Base-by-base conservation (phyloP, 2,888 invertebrate species). In the Hermodice carunculata region DNA sequence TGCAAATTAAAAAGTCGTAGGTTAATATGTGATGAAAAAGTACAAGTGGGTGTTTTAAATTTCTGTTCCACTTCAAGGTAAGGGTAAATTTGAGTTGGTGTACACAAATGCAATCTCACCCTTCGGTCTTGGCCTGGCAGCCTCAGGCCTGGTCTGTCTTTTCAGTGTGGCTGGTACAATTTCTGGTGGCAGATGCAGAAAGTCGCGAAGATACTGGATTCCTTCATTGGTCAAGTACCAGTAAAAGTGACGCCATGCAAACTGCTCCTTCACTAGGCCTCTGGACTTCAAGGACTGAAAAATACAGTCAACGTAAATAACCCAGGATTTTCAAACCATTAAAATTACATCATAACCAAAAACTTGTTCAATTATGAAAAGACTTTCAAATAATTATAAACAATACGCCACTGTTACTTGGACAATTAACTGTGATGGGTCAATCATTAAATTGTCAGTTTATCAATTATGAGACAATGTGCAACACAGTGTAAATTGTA, bases 161-260 rank as follows among this genome's bases (percentile, higher is more conserved):
- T 97, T 98, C 74, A 99, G 89, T 0, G 99, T 99, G 1, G 97
- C 93, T 42, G 99, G 99, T 37, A 99, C 98, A 87, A 99, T 98
- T 83, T 99, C 99, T 71, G 97, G 93, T 8, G 99, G 98, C 82
- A 99, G 90, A 85, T 99, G 97, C 73, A 99, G 90, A 88, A 94
- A 98, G 83, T 85, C 84, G 75, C 99, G 90, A 75, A 99, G 89
- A 87, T 96, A 98, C 86, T 95, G 94, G 86, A 99, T 98, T 76
- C 99, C 99, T 83, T 98, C 96, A 86, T 99, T 98, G 74, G 97
- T 99, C 77, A 99, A 89, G 88, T 96, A 96, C 98, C 98, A 99
- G 87, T 99, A 99, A 83, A 94, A 99, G 87, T 99, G 98, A 82
- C 98, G 92, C 99, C 99, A 99, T 3, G 98, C 98, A 87, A 99